Base-by-base conservation (phyloP, 2,888 invertebrate species). In the Tinea trinotella region DNA sequence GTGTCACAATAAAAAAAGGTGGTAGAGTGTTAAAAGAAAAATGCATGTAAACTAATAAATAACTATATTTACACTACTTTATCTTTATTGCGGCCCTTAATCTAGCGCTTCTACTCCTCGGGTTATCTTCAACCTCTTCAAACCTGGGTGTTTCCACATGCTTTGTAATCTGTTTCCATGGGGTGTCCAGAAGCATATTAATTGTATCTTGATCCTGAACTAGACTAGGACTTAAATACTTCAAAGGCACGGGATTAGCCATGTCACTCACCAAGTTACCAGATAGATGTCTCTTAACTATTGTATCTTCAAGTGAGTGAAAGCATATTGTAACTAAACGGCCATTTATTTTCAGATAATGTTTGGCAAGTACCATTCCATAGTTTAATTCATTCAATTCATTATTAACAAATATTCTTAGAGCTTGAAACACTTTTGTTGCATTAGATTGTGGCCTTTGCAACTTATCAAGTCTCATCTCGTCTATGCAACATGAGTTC, bases 361-460 rank as follows among this genome's bases (percentile, higher is more conserved):
- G 88, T 58, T 91, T 89, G 0, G 96, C 93, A 54, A 96, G 65
- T 18, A 94, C 71, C 75, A 98, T 89, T 0, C 91, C 97, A 71
- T 93, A 94, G 81, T 97, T 95, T 1, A 98, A 89, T 86, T 98
- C 97, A 72, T 98, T 98, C 0, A 98, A 79, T 82, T 98, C 98
- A 73, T 98, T 95, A 70, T 98, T 98, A 0, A 98, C 95, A 76
- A 98, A 97, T 65, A 98, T 98, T 57, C 98, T 88, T 57, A 98
- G 74, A 0, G 98, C 98, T 85, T 97, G 90, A 79, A 98, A 98
- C 0, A 95, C 92, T 86, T 96, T 97, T 0, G 97, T 97, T 0
- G 97, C 98, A 57, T 90, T 89, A 65, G 97, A 96, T 1, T 92
- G 80, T 1, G 88, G 90, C 57, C 95, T 85, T 55, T 92, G 90